Base-by-base conservation (phyloP, 2,113 vertebrate species). In the Reinhardtius hippoglossoides region DNA sequence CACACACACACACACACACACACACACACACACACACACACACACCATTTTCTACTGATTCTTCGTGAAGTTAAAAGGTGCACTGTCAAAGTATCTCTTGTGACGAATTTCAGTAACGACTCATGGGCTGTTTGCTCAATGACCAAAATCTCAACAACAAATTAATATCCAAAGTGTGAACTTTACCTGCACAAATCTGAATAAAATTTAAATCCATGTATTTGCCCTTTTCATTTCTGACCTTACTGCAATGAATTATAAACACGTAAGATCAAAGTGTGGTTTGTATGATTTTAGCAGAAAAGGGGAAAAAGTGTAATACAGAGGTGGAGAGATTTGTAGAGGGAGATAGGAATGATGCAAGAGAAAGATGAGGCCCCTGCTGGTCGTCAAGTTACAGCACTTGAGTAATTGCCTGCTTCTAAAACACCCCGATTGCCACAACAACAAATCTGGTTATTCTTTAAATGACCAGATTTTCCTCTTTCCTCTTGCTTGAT, bases 361-460 rank as follows among this genome's bases (percentile, higher is more conserved):
- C 58, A 5, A 44, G 42, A 27, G 57, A 54, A n/a, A n/a, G 50
- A 54, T 9, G 20, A 54, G 52, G 57, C 63, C 59, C 59, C 54
- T 42, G 46, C 58, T 44, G 46, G 42, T 78, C 3, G 4, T 26
- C 44, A 52, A n/a, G 58, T n/a, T 42, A 24, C 52, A 14, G 35
- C 66, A 9, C 61, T 78, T 64, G 27, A 64, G 60, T 80, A 72
- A 88, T 81, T 20, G 73, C 57, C 21, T 54, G 73, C 68, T 88
- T 71, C 52, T 82, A 65, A 67, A 73, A 78, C n/a, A 24, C 57
- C 10, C 50, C 66, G 70, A 76, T 75, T 81, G 61, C 70, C 24
- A 26, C 9, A 55, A 46, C 52, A 67, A 65, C 35, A 74, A 54
- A 54, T 7, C 3, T 4, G 54, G 6, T 74, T 5, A 67, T 80